phyloP scores from a whole-genome alignment of 1,140 invertebrate species.

The Tetramorium simillimum region DNA sequence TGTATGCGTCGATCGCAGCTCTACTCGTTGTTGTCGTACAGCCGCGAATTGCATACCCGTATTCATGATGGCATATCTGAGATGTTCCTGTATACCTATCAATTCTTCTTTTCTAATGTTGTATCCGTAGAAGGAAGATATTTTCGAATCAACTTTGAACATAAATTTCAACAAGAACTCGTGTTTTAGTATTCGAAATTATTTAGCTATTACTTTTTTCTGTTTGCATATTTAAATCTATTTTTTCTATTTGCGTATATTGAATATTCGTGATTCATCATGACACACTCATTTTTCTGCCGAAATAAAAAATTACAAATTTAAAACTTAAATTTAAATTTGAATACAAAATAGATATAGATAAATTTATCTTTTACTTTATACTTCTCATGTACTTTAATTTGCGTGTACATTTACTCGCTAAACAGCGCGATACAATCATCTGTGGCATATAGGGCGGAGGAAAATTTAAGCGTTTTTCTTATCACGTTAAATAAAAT shows the following conservation, averaged over 20 bases:
- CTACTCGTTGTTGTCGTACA: conserved; percentile 23
- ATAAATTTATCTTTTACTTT: conserved; percentile 15
- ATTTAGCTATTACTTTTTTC: neutral
- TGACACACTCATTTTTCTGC: neutral
- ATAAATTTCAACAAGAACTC: neutral
- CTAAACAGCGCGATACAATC: neutral
- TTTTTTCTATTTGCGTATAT: neutral
- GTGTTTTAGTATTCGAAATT: neutral
- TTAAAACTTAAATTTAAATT: neutral
- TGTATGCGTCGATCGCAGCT: conserved; percentile 49
- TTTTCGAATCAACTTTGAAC: neutral
- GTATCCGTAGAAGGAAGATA: neutral
- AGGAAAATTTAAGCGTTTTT: conserved; percentile 42
- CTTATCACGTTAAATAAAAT: conserved; percentile 52
- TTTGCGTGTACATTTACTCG: too few relatives aligned
- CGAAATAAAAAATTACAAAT: neutral
- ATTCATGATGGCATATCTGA: conserved; percentile 27
- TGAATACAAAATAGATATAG: neutral
- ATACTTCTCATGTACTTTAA: neutral
- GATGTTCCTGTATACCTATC: neutral
- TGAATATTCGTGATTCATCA: neutral
- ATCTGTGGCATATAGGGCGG: neutral
- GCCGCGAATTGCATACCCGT: conserved; percentile 1
- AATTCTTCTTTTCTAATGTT: neutral
- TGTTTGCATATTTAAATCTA: neutral